Evolutionary conservation across 2,888 invertebrate genomes (phyloP), one percentile per base, ranked within the genome.

Genomic region (Polietes domitor): DNA sequence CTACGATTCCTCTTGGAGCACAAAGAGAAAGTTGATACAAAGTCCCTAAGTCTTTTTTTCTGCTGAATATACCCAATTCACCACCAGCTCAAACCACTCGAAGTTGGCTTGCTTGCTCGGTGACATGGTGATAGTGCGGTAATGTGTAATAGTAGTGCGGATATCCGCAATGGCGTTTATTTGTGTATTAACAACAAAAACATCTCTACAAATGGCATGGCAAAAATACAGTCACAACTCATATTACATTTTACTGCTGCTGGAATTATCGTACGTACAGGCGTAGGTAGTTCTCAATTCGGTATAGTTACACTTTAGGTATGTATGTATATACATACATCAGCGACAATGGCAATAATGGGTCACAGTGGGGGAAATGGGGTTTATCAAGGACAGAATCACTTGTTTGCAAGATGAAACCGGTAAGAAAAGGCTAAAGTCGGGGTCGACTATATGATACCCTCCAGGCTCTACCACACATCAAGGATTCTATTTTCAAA

Each of bases 161-260:
- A 83, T 83, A 83, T 83, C 83, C 83, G 83, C 83, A 83, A 80
- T 83, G 83, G 55, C 80, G 83, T 83, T 80, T 83, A 77, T 83
- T 83, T 83, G 80, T 75, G 61, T 88, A 90, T 88, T 87, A 89
- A 85, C 86, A 50, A 87, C 86, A 70, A 50, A 77, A 75, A 82
- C 85, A 87, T 85, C 75, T 85, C 85, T 86, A 85, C 85, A 82
- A 85, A 87, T 83, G 87, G 85, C 85, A 85, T 85, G 76, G 75
- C 2, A 17, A 3, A n/a, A 10, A 61, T 61, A 32, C 61, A 79
- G 72, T 73, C 68, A 82, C 81, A 83, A 77, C 73, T 83, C 73
- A 77, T 83, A 79, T 79, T 79, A 17, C 68, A 70, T 75, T 80
- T 63, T 32, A 80, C 53, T 2, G 17, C 53, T 2, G 17, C 10